Evolutionary conservation across 2,113 vertebrate species (phyloP), one percentile per base, ranked within the genome.

Genomic region (Corapipo altera): DNA sequence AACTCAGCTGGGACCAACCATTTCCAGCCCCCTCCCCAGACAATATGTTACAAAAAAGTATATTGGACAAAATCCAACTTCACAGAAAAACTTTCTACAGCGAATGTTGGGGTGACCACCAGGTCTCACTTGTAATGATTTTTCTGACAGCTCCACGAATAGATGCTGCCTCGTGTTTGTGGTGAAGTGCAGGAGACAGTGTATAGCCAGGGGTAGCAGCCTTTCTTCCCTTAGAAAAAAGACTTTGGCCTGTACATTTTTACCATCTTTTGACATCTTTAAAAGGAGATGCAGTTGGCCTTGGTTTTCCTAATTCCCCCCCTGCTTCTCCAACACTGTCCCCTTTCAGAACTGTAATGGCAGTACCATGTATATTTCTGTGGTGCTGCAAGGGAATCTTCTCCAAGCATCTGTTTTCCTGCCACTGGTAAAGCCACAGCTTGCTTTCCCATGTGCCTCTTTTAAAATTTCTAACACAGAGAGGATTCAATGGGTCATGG

Each of bases 311-410:
- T 65, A 41, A n/a, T 78, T 7, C 7, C 3, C 1, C 1, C 8
- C 35, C 8, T 8, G 4, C 3, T 5, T 6, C 3, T 4, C 12
- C 8, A 20, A 6, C 9, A 1, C 26, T 64, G 23, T 58, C 4
- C 6, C 5, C 8, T 62, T 77, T 81, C 59, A 51, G 61, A 69
- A 85, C 32, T 0, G 0, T 27, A 24, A 28, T 59, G 49, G 11
- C 23, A 43, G 12, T 69, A 39, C 22, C 19, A 51, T 64, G 22
- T 43, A 48, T 19, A 20, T 72, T 78, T 93, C 18, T 59, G 33
- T 59, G 5, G 15, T 90, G 62, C 27, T 69, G 33, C 35, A 70
- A 70, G 27, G 27, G 35, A 30, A 15, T 33, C 21, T 76, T 73
- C 35, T 76, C 30, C 46, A n/a, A 22, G 27, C 15, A 48, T 4